Percentiles rank a stretch among this genome's conserved stretches.
Conservation (phyloP, 2,113 vertebrate genomes). For the Nansenia antarctica region DNA sequence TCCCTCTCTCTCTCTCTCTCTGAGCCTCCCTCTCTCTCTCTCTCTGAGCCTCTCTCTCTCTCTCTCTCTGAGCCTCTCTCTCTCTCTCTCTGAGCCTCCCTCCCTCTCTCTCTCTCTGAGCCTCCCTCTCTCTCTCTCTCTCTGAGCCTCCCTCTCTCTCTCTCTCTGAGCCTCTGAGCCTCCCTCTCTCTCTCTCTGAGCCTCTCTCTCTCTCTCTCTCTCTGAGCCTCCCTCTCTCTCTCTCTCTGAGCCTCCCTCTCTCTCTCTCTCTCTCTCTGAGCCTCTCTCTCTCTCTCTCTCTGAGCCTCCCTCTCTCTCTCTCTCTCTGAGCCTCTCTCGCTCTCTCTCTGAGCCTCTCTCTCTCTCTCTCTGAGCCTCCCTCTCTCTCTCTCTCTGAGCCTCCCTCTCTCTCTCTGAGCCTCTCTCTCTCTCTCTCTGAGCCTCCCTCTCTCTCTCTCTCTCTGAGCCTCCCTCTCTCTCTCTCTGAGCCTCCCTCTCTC, state of each 20-base stretch:
- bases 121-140: too few relatives aligned
- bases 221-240: not conserved
- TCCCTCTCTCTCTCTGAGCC: not conserved
- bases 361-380: not conserved
- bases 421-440: not conserved
- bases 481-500: not conserved
- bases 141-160: not conserved
- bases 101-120: not conserved
- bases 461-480: too few relatives aligned
- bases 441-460: not conserved
- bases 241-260: not conserved
- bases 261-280: not conserved
- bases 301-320: not conserved
- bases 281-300: not conserved
- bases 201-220: not conserved
- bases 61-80: not conserved
- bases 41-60: not conserved
- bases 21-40: not conserved
- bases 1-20: not conserved
- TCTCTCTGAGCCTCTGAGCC: not conserved
- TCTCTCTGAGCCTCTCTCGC: not conserved
- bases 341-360: too few relatives aligned
- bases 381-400: not conserved
- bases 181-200: not conserved
- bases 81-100: not conserved